Base-by-base conservation (phyloP, 1,140 invertebrate genomes). In the Riptortus pedestris region DNA sequence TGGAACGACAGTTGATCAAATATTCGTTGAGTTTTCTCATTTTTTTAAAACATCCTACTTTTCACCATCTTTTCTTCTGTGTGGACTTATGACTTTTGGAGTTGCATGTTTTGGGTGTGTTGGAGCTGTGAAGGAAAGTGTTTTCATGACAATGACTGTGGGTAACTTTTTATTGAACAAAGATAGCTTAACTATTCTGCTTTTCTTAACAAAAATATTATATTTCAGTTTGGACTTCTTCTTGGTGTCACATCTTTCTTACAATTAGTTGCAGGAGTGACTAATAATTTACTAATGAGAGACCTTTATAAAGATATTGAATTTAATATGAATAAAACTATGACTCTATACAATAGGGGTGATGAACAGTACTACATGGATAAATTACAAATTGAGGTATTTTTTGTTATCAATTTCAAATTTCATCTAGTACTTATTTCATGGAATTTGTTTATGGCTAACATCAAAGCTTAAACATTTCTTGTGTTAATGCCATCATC, bases 31-130 rank as follows among this genome's bases (percentile, higher is more conserved):
- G 20, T 59, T 59, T 29, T 59, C 57, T 20, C 12, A 16, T 7
- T 59, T 59, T 24, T 29, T 57, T 24, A 26, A n/a, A 57, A 29
- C 52, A 27, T 7, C n/a, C 22, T 73, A 73, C 61, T 70, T 72
- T 31, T 73, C 76, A 11, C 71, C 73, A 18, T 71, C 77, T 18
- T 71, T 73, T 24, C 67, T 79, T 2, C 78, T 90, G 67, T 87
- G 5, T 38, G 88, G 88, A 14, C 74, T 79, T 1, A 74, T 88
- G 43, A 83, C 89, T 67, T 86, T 90, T 71, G 67, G 86, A 33
- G 83, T 90, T 63, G 84, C 87, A 9, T 90, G 88, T 78, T 85
- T 91, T 71, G 89, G 89, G 69, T 92, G 89, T 74, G 90, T 87
- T 71, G 89, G 89, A 24, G 87, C 89, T 9, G 83, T 88, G 60